phyloP scores from a whole-genome alignment of 1,140 invertebrate genomes.

The Anadara kagoshimensis region DNA sequence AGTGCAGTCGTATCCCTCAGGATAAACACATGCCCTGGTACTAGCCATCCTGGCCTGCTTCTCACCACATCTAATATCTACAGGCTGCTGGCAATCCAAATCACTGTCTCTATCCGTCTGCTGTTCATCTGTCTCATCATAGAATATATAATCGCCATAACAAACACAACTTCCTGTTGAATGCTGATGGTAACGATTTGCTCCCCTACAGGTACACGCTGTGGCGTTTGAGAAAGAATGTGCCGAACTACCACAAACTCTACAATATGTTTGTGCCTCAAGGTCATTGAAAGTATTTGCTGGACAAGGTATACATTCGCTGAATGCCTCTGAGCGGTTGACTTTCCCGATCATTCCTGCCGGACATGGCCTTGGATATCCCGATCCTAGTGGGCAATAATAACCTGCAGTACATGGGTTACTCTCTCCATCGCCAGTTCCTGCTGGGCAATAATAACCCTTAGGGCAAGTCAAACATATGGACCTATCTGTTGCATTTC shows the following conservation, averaged over 20 bases:
- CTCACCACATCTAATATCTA: constrained; percentile 55
- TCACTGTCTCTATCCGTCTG: constrained; percentile 50
- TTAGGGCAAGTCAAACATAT: constrained; percentile 63
- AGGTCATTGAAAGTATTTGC: constrained; percentile 59
- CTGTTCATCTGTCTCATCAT: constrained; percentile 60
- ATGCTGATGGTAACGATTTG: constrained; percentile 60
- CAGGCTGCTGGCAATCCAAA: constrained; percentile 64
- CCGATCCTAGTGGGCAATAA: constrained; percentile 64
- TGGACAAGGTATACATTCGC: constrained; percentile 60
- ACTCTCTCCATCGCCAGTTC: constrained; percentile 59
- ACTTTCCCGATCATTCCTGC: constrained; percentile 58
- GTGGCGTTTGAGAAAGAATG: constrained; percentile 43
- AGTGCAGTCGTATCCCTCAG: constrained; percentile 51
- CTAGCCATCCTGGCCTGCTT: constrained; percentile 49
- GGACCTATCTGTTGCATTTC: constrained; percentile 58
- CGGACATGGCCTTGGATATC: constrained; percentile 54
- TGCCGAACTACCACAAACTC: constrained; percentile 65
- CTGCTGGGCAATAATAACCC: constrained; percentile 69
- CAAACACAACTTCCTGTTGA: constrained; percentile 64
- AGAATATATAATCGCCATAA: constrained; percentile 63
- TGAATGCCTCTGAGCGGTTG: constrained; percentile 37
- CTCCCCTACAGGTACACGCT: constrained; percentile 62
- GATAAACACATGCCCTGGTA: constrained; percentile 50
- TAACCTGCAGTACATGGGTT: constrained; percentile 64
- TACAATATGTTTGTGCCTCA: constrained; percentile 54